Evolutionary conservation across 2,797 vertebrate species (phyloP).

Genomic region (Pampus argenteus): DNA sequence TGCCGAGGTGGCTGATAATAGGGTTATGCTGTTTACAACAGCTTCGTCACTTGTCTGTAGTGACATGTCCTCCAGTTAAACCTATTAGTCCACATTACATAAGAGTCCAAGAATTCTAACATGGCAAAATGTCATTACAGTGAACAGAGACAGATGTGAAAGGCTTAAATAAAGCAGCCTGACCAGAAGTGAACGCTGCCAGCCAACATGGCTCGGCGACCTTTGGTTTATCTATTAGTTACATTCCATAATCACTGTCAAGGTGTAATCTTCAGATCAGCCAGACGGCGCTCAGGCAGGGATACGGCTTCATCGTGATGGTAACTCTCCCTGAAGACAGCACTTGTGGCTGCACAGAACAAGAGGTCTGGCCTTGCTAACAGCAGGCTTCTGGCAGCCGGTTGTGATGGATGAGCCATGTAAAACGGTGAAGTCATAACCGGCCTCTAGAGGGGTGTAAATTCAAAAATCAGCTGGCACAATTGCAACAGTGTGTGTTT

Average conservation of each 20-base stretch:
- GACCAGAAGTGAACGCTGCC: not conserved
- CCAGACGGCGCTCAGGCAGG: slow-evolving; percentile 25
- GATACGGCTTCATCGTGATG: slow-evolving; percentile 36
- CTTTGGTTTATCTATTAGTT: slow-evolving; percentile 23
- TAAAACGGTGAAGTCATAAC: slow-evolving; percentile 28
- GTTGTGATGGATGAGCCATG: slow-evolving; percentile 67
- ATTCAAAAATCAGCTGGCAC: slow-evolving; percentile 42
- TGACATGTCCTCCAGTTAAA: slow-evolving; percentile 33
- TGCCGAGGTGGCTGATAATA: slow-evolving; percentile 36
- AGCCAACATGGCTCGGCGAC: too few relatives aligned
- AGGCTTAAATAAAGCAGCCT: not conserved
- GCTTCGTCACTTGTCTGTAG: not conserved
- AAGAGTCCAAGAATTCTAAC: slow-evolving; percentile 7
- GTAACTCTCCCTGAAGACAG: slow-evolving; percentile 25
- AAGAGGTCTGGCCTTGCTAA: slow-evolving; percentile 40
- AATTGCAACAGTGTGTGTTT: slow-evolving; percentile 6
- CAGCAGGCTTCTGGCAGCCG: slow-evolving; percentile 57
- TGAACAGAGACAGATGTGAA: slow-evolving; percentile 8
- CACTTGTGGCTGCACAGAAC: slow-evolving; percentile 18
- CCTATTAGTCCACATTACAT: slow-evolving; percentile 1
- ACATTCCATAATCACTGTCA: not conserved
- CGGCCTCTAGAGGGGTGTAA: slow-evolving; percentile 51
- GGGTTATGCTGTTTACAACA: slow-evolving; percentile 6
- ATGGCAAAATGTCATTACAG: not conserved
- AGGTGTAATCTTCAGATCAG: slow-evolving; percentile 24